These are phyloP conservation scores for Leucophora obtusa DNA, from an alignment of 2,888 invertebrate species.

Conservation along the genomic window DNA sequence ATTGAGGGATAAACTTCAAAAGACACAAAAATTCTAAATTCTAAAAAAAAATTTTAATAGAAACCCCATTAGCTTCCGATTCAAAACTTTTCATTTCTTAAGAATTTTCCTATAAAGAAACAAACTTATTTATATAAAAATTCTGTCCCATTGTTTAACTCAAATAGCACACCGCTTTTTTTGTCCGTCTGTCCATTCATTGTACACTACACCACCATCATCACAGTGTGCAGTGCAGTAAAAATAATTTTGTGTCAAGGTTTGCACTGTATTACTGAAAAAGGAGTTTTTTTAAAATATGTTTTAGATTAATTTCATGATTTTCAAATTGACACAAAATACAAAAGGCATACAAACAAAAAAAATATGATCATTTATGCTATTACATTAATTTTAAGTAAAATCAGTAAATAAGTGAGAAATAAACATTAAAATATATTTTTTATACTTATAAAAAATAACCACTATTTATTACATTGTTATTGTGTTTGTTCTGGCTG, in stretches of 20 bases:
- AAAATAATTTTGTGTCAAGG: conserved; percentile 62
- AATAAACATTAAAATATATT: background rate
- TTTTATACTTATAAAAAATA: background rate
- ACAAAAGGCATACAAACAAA: conserved; percentile 1
- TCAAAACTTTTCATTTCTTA: too few relatives aligned
- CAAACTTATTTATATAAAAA: too few relatives aligned
- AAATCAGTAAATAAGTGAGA: background rate
- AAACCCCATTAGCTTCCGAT: too few relatives aligned
- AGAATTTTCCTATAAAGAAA: too few relatives aligned
- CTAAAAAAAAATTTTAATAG: too few relatives aligned
- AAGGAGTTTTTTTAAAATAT: conserved; percentile 56
- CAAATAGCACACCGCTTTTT: background rate
- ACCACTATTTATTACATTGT: background rate
- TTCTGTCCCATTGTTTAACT: too few relatives aligned
- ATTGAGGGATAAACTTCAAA: too few relatives aligned
- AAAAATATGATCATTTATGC: background rate
- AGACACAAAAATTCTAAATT: too few relatives aligned
- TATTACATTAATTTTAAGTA: background rate
- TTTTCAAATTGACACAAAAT: conserved; percentile 52
- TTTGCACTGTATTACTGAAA: conserved; percentile 61
- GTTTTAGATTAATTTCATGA: conserved; percentile 60
- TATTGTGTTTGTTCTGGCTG: background rate
- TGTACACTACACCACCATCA: conserved; percentile 38
- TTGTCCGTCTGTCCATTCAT: conserved; percentile 32
- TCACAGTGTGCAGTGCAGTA: conserved; percentile 40